Percentiles rank a stretch among this genome's conserved stretches.
phyloP scores from a whole-genome alignment of 2,797 vertebrate genomes.

The Danio aesculapii region DNA sequence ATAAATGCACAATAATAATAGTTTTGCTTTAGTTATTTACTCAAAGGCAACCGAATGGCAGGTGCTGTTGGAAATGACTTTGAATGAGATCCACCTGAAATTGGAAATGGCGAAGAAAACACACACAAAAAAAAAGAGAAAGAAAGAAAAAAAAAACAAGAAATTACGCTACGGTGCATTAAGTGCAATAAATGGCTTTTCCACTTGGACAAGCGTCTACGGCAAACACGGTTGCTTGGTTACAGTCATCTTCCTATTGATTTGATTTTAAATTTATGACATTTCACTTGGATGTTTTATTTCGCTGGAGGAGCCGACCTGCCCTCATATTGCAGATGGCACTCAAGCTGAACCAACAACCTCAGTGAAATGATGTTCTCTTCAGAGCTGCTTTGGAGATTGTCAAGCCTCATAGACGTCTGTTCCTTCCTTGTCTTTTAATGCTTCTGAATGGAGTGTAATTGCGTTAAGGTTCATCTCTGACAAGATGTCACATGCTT shows the following conservation, averaged over 20 bases:
- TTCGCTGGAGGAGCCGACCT: slow-evolving; percentile 50
- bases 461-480: slow-evolving; percentile 35
- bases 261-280: slow-evolving; percentile 63
- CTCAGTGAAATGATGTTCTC: slow-evolving; percentile 58
- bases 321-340: slow-evolving; percentile 55
- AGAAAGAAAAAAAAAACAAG: slow-evolving; percentile 20
- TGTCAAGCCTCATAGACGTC: slow-evolving; percentile 35
- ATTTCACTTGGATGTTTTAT: slow-evolving; percentile 47
- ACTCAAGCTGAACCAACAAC: slow-evolving; percentile 56
- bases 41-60: slow-evolving; percentile 41
- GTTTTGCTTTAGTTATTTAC: slow-evolving; percentile 39
- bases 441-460: slow-evolving; percentile 42
- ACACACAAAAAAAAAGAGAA: slow-evolving; percentile 1
- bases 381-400: slow-evolving; percentile 54
- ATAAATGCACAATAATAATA: slow-evolving; percentile 38
- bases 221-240: slow-evolving; percentile 65
- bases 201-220: slow-evolving; percentile 56
- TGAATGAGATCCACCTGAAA: slow-evolving; percentile 49
- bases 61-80: slow-evolving; percentile 51
- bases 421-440: slow-evolving; percentile 49
- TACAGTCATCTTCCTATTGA: slow-evolving; percentile 62
- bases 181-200: slow-evolving; percentile 58
- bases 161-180: slow-evolving; percentile 55
- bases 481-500: slow-evolving; percentile 1
- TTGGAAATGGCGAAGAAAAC: slow-evolving; percentile 11